Evolutionary conservation across 1,140 invertebrate genomes (phyloP), one percentile per base, ranked within the genome.

Genomic region (Lordiphosa stackelbergi): DNA sequence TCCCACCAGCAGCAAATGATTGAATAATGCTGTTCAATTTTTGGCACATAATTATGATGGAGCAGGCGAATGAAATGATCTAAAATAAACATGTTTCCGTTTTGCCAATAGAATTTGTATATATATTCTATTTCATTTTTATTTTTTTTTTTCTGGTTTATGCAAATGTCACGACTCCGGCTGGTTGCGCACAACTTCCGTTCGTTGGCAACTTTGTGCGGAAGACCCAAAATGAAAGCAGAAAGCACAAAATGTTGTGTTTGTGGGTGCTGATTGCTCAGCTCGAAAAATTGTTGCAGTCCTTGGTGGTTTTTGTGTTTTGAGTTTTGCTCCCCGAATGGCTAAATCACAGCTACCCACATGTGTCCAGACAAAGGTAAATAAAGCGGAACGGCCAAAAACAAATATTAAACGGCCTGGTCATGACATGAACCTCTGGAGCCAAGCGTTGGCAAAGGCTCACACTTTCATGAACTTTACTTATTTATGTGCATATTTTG

Each of bases 171-270:
- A 71, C 56, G 77, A 75, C 46, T 64, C 28, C 58, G 71, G 66
- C 73, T 83, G 62, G 71, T 81, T 75, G 75, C 54, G 75, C 71
- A 58, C 62, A 81, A 81, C 62, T 71, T 79, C 71, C 75, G 77
- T 46, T n/a, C n/a, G n/a, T 74, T 63, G 40, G 51, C 70, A 59
- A 70, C 54, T 60, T 42, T 35, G 13, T 46, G 35, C 51, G 41
- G 53, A 81, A 71, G 62, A 66, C 56, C 64, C 41, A 48, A 55
- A 55, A 43, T 48, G 12, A 31, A 42, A 34, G 58, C 12, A 40
- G 51, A 36, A 10, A 10, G 40, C 2, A n/a, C 6, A 8, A 28
- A 24, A 24, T 24, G 54, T 53, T 24, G 22, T 22, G 22, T 22
- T 24, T 24, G 22, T 24, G 22, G 55, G 69, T 66, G 64, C 62